These are phyloP conservation scores for Epinotia nisella DNA, from an alignment of 2,888 invertebrate species.

Conservation along the genomic window DNA sequence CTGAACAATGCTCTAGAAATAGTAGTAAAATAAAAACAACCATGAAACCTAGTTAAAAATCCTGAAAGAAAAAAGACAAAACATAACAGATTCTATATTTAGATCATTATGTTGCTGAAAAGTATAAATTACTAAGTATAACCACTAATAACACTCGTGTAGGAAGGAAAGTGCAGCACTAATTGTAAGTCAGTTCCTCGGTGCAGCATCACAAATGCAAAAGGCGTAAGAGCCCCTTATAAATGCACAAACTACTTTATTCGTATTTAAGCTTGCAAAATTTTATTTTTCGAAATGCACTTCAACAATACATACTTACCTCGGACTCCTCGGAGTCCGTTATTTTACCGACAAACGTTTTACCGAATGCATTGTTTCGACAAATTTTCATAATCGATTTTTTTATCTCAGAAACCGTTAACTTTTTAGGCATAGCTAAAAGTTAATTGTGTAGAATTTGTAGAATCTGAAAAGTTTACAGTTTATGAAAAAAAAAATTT, in stretches of 20 bases:
- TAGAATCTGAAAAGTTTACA: too few relatives aligned
- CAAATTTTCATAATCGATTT: too few relatives aligned
- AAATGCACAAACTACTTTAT: not conserved
- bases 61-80: not conserved
- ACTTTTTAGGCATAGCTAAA: too few relatives aligned
- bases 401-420: too few relatives aligned
- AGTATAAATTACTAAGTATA: not conserved
- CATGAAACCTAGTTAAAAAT: not conserved
- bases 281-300: too few relatives aligned
- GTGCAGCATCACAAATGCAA: not conserved
- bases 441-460: too few relatives aligned
- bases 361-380: too few relatives aligned
- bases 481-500: too few relatives aligned
- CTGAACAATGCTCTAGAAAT: not conserved
- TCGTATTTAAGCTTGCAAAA: not conserved
- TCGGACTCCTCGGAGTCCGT: too few relatives aligned
- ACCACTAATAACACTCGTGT: not conserved
- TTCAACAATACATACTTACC: too few relatives aligned
- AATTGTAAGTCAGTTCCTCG: slow-evolving; percentile 14
- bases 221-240: not conserved
- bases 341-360: too few relatives aligned
- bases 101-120: not conserved
- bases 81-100: not conserved
- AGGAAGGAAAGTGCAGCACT: slow-evolving; percentile 17
- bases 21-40: not conserved